Percentiles rank a stretch among this genome's conserved stretches.
phyloP scores from a whole-genome alignment of 2,113 vertebrate species.

The Spizaetus ornatus region DNA sequence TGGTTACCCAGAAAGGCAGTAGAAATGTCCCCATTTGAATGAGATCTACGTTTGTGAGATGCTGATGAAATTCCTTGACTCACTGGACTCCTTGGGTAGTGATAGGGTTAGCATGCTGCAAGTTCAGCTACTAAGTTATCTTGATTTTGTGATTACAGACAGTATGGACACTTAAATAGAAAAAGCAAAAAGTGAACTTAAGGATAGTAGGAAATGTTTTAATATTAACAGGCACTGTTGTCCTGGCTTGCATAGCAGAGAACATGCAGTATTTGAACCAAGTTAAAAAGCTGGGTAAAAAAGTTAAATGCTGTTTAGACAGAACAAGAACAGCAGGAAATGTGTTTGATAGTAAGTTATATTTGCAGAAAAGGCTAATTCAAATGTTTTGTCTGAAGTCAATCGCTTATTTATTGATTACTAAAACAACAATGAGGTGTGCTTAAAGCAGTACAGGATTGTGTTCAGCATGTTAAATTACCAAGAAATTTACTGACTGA shows the following conservation, averaged over 20 bases:
- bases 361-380: neutral
- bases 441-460: neutral
- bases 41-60: neutral
- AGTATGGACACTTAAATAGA: neutral
- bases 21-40: neutral
- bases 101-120: neutral
- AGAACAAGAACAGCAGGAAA: neutral
- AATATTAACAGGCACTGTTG: neutral
- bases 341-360: neutral
- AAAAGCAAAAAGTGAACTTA: neutral
- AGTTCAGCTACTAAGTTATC: neutral
- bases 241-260: neutral
- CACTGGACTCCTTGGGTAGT: neutral
- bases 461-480: neutral
- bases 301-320: neutral
- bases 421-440: neutral
- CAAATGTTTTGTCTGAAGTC: neutral
- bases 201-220: neutral
- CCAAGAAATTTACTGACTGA: neutral
- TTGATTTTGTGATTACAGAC: neutral
- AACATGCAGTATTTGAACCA: neutral
- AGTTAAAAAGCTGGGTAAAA: neutral
- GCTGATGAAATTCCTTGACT: neutral
- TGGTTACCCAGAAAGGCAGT: neutral
- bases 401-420: neutral